Evolutionary conservation across 2,888 invertebrate species (phyloP).

Genomic region (Torymus tubicola): DNA sequence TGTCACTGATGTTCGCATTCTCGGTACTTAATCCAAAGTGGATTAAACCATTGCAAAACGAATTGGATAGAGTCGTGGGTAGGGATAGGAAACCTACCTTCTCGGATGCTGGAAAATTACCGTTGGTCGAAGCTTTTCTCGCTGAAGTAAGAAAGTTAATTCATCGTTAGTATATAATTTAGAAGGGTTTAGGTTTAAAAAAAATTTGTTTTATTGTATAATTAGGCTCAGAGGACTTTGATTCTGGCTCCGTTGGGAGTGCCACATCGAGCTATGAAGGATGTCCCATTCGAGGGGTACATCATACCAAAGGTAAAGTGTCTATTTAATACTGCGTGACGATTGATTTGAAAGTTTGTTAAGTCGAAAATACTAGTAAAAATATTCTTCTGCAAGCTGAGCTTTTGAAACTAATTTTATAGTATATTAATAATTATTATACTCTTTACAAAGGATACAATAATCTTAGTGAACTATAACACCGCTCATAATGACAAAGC

Average conservation of each 20-base stretch:
- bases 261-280: constrained; percentile 77
- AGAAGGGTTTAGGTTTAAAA: constrained; percentile 59
- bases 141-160: constrained; percentile 66
- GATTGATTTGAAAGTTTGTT: neutral
- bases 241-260: constrained; percentile 79
- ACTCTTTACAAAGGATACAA: constrained; percentile 77
- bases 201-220: constrained; percentile 2
- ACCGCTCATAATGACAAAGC: constrained; percentile 81
- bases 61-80: constrained; percentile 81
- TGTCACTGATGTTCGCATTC: constrained; percentile 80
- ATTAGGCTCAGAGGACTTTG: constrained; percentile 78
- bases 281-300: constrained; percentile 76
- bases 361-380: too few relatives aligned
- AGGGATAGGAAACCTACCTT: constrained; percentile 78
- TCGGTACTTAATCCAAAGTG: constrained; percentile 80
- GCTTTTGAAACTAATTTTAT: too few relatives aligned
- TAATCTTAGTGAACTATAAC: constrained; percentile 80
- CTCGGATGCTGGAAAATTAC: constrained; percentile 77
- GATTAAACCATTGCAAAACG: constrained; percentile 79
- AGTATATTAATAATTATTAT: neutral
- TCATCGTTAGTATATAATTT: neutral
- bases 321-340: constrained; percentile 26
- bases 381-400: too few relatives aligned
- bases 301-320: constrained; percentile 77
- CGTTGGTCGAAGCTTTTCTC: constrained; percentile 71